Conservation (phyloP, 2,113 vertebrate genomes). For the Paratilapia polleni region DNA sequence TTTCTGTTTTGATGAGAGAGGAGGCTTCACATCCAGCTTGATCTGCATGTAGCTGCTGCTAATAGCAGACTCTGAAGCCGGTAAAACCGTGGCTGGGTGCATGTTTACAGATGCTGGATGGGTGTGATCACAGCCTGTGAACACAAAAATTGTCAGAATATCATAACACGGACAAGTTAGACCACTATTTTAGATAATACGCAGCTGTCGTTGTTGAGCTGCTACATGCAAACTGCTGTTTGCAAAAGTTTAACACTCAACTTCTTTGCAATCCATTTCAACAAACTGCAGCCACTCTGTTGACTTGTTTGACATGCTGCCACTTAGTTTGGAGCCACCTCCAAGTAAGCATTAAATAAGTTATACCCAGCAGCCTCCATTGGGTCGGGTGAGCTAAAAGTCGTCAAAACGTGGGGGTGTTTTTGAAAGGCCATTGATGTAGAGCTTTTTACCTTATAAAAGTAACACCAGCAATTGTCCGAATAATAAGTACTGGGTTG, state of each 20-base stretch:
- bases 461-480: neutral
- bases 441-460: neutral
- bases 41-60: neutral
- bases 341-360: conserved; percentile 10
- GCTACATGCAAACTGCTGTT: neutral
- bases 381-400: neutral
- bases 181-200: neutral
- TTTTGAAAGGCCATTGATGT: neutral
- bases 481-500: neutral
- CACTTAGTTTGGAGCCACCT: conserved; percentile 4
- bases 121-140: neutral
- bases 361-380: neutral
- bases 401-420: neutral
- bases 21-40: neutral
- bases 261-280: neutral
- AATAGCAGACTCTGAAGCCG: neutral
- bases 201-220: neutral
- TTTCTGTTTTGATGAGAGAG: neutral
- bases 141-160: neutral
- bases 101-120: neutral
- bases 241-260: neutral
- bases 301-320: neutral
- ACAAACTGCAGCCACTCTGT: conserved; percentile 4
- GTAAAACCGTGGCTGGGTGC: neutral
- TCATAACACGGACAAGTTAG: neutral